A percentile compares a stretch with the other conserved stretches of the same genome.
These are phyloP conservation scores for Clitarchus hookeri DNA, from an alignment of 2,888 invertebrate species.

Conservation along the genomic window DNA sequence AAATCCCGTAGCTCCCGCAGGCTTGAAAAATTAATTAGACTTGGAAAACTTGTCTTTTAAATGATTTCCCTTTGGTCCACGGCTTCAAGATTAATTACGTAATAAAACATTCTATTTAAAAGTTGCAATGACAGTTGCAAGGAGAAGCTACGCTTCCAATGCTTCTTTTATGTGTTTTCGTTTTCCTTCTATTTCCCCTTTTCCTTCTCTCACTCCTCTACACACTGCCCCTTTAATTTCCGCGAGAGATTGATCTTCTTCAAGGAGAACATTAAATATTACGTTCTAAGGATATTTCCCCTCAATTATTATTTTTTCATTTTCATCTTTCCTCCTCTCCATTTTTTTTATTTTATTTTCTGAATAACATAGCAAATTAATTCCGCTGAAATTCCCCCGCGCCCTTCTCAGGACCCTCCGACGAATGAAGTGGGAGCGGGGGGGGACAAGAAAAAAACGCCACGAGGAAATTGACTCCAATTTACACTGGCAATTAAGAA, in stretches of 20 bases:
- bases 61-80: slow-evolving; percentile 41
- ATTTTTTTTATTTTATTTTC: neutral
- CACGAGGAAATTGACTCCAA: slow-evolving; percentile 9
- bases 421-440: neutral
- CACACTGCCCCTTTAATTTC: neutral
- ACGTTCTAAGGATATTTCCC: neutral
- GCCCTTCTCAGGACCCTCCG: neutral
- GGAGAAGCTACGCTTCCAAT: slow-evolving; percentile 16
- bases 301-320: slow-evolving; percentile 23
- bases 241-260: slow-evolving; percentile 6
- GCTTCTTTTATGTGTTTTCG: slow-evolving; percentile 23
- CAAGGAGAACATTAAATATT: slow-evolving; percentile 16
- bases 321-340: neutral
- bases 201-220: neutral
- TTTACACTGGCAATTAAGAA: slow-evolving; percentile 14
- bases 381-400: neutral
- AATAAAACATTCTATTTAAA: slow-evolving; percentile 42
- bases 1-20: slow-evolving; percentile 40
- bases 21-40: slow-evolving; percentile 41
- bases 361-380: neutral
- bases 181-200: slow-evolving; percentile 3
- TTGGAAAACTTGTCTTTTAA: slow-evolving; percentile 42
- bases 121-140: slow-evolving; percentile 41
- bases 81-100: slow-evolving; percentile 41
- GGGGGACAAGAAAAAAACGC: neutral